Base-by-base conservation (phyloP, 2,888 invertebrate genomes). In the Hipparchia sbordonii region DNA sequence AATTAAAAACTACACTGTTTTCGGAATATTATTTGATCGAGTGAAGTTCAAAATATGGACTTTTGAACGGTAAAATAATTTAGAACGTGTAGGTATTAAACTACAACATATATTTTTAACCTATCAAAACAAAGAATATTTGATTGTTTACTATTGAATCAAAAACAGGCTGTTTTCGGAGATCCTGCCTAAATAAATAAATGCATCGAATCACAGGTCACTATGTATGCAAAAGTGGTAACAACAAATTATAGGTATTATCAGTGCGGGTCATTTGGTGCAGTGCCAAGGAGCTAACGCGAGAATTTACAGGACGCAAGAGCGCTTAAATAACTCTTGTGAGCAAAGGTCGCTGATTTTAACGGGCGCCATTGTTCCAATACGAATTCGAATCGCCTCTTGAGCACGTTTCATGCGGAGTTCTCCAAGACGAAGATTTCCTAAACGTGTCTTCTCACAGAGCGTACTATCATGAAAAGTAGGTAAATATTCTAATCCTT, bases 341-440 rank as follows among this genome's bases (percentile, higher is more conserved):
- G 59, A 60, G 39, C 3, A 10, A 60, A 57, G 33, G 59, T 8
- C 33, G 59, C 8, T 56, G 23, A 23, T 8, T 52, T 65, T 52
- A 52, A 51, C 63, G 48, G 46, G 23, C 33, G 65, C 48, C 33
- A 63, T 63, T 65, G 33, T 65, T 52, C 3, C 33, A 60, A 10
- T 33, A 10, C 51, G 65, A 65, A 52, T 23, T 7, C 52, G 3
- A 8, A 65, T 51, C 33, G 59, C 33, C 52, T 6, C 65, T 65
- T 65, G 65, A 33, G 65, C 65, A 65, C 65, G 65, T 65, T 23
- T 51, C 10, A 10, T 23, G 6, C 13, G 62, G 48, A 60, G 10
- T 60, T 60, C 4, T 7, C 23, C 23, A 12, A 12, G 6, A 54
- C n/a, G 6, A 23, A 23, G 23, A 23, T 57, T 57, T 3, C 12